Percentiles rank a stretch among this genome's conserved stretches.
These are phyloP conservation scores for Arctopsyche grandis DNA, from an alignment of 1,140 invertebrate species.

Conservation along the genomic window DNA sequence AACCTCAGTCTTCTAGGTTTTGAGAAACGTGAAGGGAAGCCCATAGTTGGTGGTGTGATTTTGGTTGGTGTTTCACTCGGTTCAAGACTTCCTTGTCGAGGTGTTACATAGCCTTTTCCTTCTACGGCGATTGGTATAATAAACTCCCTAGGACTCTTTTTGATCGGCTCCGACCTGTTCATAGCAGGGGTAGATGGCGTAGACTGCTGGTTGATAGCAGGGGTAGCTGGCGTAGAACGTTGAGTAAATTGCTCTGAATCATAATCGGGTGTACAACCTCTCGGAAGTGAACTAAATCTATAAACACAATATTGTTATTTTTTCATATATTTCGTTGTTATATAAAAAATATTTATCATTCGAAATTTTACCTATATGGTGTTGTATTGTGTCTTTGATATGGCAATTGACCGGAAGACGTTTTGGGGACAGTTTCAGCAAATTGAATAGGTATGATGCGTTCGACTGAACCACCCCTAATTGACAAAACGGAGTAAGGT, in stretches of 20 bases:
- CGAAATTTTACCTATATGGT: constrained; percentile 48
- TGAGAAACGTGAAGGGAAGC: constrained; percentile 50
- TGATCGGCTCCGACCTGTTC: constrained; percentile 75
- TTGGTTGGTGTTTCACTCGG: constrained; percentile 70
- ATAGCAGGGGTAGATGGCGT: constrained; percentile 58
- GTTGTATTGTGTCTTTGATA: constrained; percentile 53
- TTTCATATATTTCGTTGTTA: not conserved
- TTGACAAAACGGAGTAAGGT: too few relatives aligned
- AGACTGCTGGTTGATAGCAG: too few relatives aligned
- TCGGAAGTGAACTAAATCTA: constrained; percentile 46
- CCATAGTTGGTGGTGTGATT: constrained; percentile 58
- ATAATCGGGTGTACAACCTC: constrained; percentile 39
- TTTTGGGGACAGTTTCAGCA: constrained; percentile 57
- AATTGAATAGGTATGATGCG: constrained; percentile 74
- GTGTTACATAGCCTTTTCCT: constrained; percentile 86
- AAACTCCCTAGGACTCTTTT: constrained; percentile 88
- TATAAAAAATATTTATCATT: not conserved
- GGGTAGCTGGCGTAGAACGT: constrained; percentile 55
- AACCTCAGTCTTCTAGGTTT: constrained; percentile 67
- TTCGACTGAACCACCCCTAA: constrained; percentile 66
- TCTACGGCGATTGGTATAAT: constrained; percentile 92
- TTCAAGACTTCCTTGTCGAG: constrained; percentile 78
- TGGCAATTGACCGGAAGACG: constrained; percentile 45
- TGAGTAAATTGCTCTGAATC: constrained; percentile 38
- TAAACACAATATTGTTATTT: not conserved